Evolutionary conservation across 2,797 vertebrate species (phyloP).

Genomic region (Orestias chungarensis): DNA sequence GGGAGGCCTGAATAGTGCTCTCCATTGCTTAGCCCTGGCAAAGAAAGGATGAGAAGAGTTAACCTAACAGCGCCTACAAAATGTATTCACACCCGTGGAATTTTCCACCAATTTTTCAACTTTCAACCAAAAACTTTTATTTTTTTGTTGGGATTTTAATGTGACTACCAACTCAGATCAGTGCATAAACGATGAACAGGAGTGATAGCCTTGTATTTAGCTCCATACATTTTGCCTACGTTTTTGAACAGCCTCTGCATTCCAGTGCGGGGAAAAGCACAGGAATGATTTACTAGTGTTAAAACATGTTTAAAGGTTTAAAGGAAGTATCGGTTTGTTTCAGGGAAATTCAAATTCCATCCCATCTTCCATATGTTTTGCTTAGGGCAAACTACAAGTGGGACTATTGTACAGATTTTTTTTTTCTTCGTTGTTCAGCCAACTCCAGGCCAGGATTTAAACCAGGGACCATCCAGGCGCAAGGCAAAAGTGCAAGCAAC

Average conservation of each 20-base stretch:
- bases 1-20: constrained; percentile 50
- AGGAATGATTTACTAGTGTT: too few relatives aligned
- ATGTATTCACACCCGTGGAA: background rate
- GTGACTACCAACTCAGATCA: background rate
- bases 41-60: constrained; percentile 26
- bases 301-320: background rate
- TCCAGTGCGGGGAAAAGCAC: too few relatives aligned
- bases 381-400: background rate
- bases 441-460: background rate
- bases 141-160: background rate
- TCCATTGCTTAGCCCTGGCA: constrained; percentile 68
- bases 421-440: too few relatives aligned
- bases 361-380: background rate
- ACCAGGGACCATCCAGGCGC: background rate
- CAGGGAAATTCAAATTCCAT: background rate
- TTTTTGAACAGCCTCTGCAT: background rate
- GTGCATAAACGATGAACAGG: background rate
- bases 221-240: background rate
- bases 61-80: constrained; percentile 3
- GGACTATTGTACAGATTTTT: background rate
- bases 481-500: background rate
- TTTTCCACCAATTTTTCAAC: background rate
- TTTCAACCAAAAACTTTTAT: background rate
- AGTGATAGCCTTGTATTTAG: background rate
- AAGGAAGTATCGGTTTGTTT: background rate